Evolutionary conservation across 2,888 invertebrate genomes (phyloP), one percentile per base, ranked within the genome.

Genomic region (Epirrita christyi): DNA sequence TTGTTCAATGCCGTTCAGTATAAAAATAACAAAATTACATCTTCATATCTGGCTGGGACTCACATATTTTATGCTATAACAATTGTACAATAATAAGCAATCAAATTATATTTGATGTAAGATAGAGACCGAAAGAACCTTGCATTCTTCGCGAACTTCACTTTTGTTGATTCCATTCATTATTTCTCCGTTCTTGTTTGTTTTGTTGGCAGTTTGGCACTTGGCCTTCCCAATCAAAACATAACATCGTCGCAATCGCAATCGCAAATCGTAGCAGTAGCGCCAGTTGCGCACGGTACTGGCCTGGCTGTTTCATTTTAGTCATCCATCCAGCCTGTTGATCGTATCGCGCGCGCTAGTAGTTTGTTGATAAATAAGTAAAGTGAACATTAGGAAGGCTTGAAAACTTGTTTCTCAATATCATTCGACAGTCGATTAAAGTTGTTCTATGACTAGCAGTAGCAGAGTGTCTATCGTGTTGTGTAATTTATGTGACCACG

Each of bases 401-500:
- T 46, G 38, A 38, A 36, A 36, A 54, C 38, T 54, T 55, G 59
- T 42, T 42, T 55, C 32, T 11, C 5, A 6, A 11, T 36, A 21
- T 3, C 4, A 21, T 21, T 21, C 2, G 21, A 21, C 21, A n/a
- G n/a, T n/a, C n/a, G n/a, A n/a, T n/a, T n/a, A n/a, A n/a, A n/a
- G n/a, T n/a, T n/a, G n/a, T n/a, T n/a, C n/a, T n/a, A n/a, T n/a
- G n/a, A n/a, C n/a, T n/a, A n/a, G n/a, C n/a, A n/a, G n/a, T n/a
- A 56, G 34, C 41, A 52, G 32, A 61, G 67, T 73, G 72, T 71
- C 70, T 68, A 64, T 62, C 40, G 80, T 83, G 81, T 71, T 76
- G 61, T 77, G 84, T 80, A 73, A 78, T 79, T n/a, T 75, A 58
- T 43, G 44, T 63, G 57, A 67, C 68, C 68, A 68, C 63, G 64